A percentile compares a stretch with the other conserved stretches of the same genome.
Conservation (phyloP, 2,797 vertebrate genomes). For the Helarctos malayanus region DNA sequence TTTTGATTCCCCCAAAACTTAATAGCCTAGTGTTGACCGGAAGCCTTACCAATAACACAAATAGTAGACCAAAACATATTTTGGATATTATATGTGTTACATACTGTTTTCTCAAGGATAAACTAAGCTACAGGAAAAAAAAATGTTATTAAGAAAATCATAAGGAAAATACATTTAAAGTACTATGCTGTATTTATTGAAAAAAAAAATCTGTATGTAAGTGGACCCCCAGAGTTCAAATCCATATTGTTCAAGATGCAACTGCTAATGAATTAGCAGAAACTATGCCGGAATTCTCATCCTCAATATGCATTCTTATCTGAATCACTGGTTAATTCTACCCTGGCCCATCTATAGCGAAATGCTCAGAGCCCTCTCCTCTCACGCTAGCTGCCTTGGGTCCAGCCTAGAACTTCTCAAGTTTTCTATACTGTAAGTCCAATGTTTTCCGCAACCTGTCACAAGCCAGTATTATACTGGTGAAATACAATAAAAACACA, state of each 20-base stretch:
- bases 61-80: background rate
- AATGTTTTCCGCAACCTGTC: background rate
- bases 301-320: background rate
- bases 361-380: background rate
- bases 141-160: background rate
- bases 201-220: background rate
- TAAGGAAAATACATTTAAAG: background rate
- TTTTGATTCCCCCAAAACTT: background rate
- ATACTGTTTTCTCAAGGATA: background rate
- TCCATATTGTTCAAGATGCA: background rate
- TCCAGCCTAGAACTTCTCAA: background rate
- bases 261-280: background rate
- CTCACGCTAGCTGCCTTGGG: background rate
- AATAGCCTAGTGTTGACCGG: background rate
- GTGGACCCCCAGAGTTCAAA: background rate
- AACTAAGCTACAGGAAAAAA: background rate
- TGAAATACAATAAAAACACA: slow-evolving; percentile 23
- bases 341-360: background rate
- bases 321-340: background rate
- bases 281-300: background rate
- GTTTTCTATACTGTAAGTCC: background rate
- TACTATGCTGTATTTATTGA: background rate
- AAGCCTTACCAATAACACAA: background rate
- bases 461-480: background rate
- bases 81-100: background rate